Evolutionary conservation across 2,797 vertebrate genomes (phyloP), one percentile per base, ranked within the genome.

Genomic region (Sciurus vulgaris): DNA sequence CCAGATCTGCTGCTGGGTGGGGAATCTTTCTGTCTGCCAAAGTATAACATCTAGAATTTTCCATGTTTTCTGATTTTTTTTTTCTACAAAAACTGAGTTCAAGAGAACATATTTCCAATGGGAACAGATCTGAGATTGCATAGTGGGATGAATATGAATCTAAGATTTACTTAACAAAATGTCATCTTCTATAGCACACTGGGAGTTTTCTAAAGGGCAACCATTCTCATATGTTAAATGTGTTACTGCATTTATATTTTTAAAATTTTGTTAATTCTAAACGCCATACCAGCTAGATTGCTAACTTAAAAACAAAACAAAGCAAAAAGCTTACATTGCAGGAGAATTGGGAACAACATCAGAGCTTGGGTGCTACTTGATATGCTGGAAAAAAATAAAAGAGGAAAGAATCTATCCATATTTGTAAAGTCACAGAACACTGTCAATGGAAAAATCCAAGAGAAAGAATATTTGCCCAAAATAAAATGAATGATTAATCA

Each of bases 141-240:
- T 5, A 65, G 69, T n/a, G 22, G 30, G 61, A 51, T 77, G 11
- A 77, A n/a, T 18, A 63, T 13, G 38, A 82, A n/a, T 79, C 69
- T 54, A 54, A 67, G 49, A 59, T 86, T 82, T 86, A 76, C 54
- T 96, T 67, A 76, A 54, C 61, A 49, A 49, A 81, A 88, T 69
- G 76, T 74, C 44, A 26, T 35, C 86, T 76, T 72, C 44, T 86
- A 20, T 83, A 69, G 76, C 30, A 85, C 51, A 38, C 7, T 74
- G 61, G 44, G 28, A 72, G 38, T 78, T 94, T 86, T 59, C 4
- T 51, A 63, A 63, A 95, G 22, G 13, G 3, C 17, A 81, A 61
- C 67, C 87, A 26, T 91, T 72, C n/a, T n/a, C n/a, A n/a, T n/a
- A n/a, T n/a, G n/a, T n/a, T n/a, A n/a, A n/a, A n/a, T n/a, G 11